Evolutionary conservation across 2,113 vertebrate species (phyloP).

Genomic region (Oplegnathus fasciatus): DNA sequence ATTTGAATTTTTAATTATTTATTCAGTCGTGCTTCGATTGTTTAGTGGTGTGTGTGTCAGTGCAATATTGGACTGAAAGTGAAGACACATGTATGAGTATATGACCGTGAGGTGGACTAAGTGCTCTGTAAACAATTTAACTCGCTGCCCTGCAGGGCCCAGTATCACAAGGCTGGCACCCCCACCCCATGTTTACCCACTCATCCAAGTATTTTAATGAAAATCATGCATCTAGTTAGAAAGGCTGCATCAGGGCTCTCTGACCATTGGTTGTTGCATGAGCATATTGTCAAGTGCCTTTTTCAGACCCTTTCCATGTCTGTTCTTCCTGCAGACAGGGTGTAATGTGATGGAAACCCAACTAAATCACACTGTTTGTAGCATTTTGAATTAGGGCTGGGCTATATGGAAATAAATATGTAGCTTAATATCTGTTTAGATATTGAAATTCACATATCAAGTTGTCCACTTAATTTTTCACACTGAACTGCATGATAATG

Average conservation of each 20-base stretch:
- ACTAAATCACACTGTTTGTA: no score
- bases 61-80: not conserved
- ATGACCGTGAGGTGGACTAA: not conserved
- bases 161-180: not conserved
- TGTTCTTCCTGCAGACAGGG: not conserved
- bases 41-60: not conserved
- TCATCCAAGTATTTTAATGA: constrained; percentile 32
- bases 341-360: not conserved
- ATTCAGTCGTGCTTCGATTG: not conserved
- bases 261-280: not conserved
- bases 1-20: constrained; percentile 9
- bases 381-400: not conserved
- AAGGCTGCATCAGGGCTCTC: not conserved
- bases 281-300: not conserved
- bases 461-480: not conserved
- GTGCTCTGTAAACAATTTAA: not conserved
- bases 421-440: not conserved
- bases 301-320: not conserved
- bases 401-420: not conserved
- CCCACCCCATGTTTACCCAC: not conserved
- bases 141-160: not conserved
- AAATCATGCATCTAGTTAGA: constrained; percentile 21
- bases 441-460: not conserved
- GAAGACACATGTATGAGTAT: not conserved
- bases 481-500: no score